Conservation (phyloP, 2,888 invertebrate genomes). For the Chaitophorus viminalis region DNA sequence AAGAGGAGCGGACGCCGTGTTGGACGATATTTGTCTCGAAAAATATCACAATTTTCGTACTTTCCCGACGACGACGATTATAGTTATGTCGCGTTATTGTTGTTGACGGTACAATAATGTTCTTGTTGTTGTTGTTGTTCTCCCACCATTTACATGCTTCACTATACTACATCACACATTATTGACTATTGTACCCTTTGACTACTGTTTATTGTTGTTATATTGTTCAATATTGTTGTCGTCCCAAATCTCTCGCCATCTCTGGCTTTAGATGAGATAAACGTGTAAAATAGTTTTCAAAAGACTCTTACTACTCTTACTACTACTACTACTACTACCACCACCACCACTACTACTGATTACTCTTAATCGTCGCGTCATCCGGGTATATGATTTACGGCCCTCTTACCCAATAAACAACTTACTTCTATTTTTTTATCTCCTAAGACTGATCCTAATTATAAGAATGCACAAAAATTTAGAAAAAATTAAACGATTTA, state of each 20-base stretch:
- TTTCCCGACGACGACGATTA: neutral
- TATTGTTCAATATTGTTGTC: constrained; percentile 7
- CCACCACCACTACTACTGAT: neutral
- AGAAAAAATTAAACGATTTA: constrained; percentile 13
- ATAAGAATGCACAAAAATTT: constrained; percentile 49
- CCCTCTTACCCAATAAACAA: constrained; percentile 2
- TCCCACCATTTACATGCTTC: constrained; percentile 12
- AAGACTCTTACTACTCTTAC: neutral
- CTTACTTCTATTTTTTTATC: constrained; percentile 55
- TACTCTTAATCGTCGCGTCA: neutral
- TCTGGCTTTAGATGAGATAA: neutral
- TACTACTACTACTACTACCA: neutral
- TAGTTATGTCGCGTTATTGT: neutral
- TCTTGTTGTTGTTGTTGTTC: neutral
- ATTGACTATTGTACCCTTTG: neutral
- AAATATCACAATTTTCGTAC: constrained; percentile 16
- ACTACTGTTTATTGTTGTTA: neutral
- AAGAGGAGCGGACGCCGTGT: neutral
- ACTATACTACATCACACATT: neutral
- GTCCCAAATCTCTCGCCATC: neutral
- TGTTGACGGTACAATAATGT: neutral
- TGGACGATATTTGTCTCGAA: neutral
- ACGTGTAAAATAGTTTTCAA: neutral
- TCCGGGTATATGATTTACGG: neutral
- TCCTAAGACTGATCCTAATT: constrained; percentile 62